Evolutionary conservation across 2,888 invertebrate genomes (phyloP).

Genomic region (Aphodius granarius): DNA sequence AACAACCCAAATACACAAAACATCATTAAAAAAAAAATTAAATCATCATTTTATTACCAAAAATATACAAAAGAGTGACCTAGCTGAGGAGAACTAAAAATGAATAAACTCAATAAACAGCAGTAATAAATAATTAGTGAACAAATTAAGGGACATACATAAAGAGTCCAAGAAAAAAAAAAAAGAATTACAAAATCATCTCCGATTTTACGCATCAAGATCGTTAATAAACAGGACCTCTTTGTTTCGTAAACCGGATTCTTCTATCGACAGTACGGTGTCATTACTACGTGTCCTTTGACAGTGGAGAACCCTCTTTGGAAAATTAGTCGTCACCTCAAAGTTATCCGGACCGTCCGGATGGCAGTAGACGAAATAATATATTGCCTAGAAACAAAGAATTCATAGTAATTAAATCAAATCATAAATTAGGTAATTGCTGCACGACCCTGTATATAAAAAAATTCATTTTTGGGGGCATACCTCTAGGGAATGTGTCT

Average conservation of each 20-base stretch:
- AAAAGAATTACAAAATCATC: not conserved
- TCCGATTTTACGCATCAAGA: conserved; percentile 70
- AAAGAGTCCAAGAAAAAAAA: not conserved
- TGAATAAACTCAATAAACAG: not conserved
- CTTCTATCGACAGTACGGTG: conserved; percentile 63
- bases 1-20: not conserved
- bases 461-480: conserved; percentile 28
- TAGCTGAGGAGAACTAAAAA: not conserved
- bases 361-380: conserved; percentile 95
- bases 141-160: not conserved
- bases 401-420: not conserved
- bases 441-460: not conserved
- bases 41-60: not conserved
- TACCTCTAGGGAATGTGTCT: conserved; percentile 82
- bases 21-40: not conserved
- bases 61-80: conserved; percentile 1
- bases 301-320: conserved; percentile 79
- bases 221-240: conserved; percentile 95
- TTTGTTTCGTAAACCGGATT: conserved; percentile 83
- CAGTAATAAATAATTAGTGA: not conserved
- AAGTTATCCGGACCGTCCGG: conserved; percentile 90
- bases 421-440: not conserved
- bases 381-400: conserved; percentile 74
- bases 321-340: conserved; percentile 95
- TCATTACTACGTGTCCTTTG: conserved; percentile 54